A percentile compares a stretch with the other conserved stretches of the same genome.
Evolutionary conservation across 2,888 invertebrate genomes (phyloP).

Genomic region (Hipparchia semele): DNA sequence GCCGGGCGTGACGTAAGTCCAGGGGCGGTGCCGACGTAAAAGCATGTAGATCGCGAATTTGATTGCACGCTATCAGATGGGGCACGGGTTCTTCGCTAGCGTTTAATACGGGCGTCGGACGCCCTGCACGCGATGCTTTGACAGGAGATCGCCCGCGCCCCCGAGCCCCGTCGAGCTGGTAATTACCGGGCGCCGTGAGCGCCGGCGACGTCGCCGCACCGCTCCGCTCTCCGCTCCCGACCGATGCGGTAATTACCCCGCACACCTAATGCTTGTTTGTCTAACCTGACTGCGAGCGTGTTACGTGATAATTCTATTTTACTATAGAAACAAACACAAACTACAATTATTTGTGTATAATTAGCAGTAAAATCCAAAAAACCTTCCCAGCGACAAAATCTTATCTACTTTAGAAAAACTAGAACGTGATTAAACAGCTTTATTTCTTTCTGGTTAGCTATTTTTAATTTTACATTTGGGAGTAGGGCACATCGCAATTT

Average conservation of each 20-base stretch:
- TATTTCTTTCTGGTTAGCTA: background rate
- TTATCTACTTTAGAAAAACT: background rate
- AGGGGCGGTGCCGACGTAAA: constrained; percentile 78
- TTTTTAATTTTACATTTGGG: background rate
- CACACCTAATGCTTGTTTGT: constrained; percentile 42
- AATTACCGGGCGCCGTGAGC: constrained; percentile 77
- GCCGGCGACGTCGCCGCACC: constrained; percentile 73
- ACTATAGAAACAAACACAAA: background rate
- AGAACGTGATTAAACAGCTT: too few relatives aligned
- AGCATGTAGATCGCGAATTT: constrained; percentile 82
- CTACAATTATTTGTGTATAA: background rate
- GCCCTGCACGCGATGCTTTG: constrained; percentile 78
- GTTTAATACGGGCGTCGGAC: constrained; percentile 78
- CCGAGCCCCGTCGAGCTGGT: constrained; percentile 67
- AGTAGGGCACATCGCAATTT: too few relatives aligned
- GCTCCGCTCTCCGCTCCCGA: constrained; percentile 45
- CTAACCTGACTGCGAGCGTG: constrained; percentile 16
- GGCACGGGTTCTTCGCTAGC: constrained; percentile 81
- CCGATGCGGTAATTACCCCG: constrained; percentile 49
- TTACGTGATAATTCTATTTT: background rate
- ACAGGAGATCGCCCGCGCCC: constrained; percentile 77
- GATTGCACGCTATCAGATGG: constrained; percentile 82
- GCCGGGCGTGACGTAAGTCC: constrained; percentile 77
- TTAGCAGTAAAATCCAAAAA: background rate
- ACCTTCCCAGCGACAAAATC: background rate